Evolutionary conservation across 2,888 invertebrate species (phyloP).

Genomic region (Drepanosiphum platanoidis): DNA sequence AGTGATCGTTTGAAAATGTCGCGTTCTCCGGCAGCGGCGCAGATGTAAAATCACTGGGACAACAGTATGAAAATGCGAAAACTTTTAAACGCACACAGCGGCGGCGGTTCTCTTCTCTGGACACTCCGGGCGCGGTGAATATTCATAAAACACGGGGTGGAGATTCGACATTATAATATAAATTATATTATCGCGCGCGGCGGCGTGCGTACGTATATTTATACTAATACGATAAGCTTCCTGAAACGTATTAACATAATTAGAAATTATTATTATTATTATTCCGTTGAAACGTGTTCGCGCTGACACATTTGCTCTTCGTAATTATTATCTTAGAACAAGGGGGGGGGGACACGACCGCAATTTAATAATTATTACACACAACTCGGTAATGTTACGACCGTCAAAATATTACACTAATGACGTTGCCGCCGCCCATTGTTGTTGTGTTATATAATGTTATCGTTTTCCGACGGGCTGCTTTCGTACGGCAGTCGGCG

Average conservation of each 20-base stretch:
- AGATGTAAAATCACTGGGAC: no score
- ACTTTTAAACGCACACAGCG: no score
- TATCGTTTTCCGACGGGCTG: no score
- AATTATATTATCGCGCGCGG: not conserved
- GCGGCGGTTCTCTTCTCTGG: no score
- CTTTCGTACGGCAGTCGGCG: no score
- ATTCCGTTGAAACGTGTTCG: not conserved
- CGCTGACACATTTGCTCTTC: not conserved
- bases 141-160: not conserved
- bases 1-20: no score
- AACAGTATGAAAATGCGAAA: no score
- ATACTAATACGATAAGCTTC: not conserved
- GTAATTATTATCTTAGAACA: conserved; percentile 1
- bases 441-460: no score
- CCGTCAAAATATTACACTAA: conserved; percentile 8
- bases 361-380: not conserved
- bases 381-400: not conserved
- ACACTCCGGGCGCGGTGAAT: no score
- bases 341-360: no score
- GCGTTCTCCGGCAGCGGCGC: no score
- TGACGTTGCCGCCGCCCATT: not conserved
- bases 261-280: not conserved
- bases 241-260: not conserved
- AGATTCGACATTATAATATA: not conserved
- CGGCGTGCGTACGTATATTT: no score